Percentiles rank a stretch among this genome's conserved stretches.
Conservation (phyloP, 2,797 vertebrate species). For the Tragelaphus eurycerus region DNA sequence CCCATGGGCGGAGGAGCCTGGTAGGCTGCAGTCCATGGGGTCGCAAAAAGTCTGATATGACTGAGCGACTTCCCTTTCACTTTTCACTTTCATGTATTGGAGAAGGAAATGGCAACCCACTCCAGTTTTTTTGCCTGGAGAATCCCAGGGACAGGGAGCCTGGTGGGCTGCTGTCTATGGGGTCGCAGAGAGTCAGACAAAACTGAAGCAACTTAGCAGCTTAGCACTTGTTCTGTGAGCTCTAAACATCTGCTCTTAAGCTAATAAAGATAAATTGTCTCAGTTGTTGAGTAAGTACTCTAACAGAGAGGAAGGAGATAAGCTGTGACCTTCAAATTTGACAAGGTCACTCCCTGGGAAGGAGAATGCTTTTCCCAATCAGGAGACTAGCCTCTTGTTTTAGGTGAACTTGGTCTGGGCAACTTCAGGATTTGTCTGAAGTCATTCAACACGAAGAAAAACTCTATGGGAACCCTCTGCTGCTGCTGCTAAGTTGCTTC, state of each 20-base stretch:
- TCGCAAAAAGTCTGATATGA: no score
- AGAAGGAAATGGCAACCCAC: no score
- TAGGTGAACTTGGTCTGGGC: not conserved
- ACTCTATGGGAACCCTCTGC: not conserved
- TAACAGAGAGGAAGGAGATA: not conserved
- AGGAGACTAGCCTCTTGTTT: not conserved
- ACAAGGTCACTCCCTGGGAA: not conserved
- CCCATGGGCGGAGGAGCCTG: no score
- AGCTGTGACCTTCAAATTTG: constrained; percentile 19
- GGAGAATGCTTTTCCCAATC: not conserved
- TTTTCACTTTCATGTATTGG: no score
- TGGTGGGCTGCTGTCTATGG: no score
- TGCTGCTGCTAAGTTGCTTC: no score
- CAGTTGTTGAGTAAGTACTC: constrained; percentile 30
- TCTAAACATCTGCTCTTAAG: not conserved
- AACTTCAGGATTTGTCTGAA: not conserved
- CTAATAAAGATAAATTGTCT: constrained; percentile 37
- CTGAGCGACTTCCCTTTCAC: no score
- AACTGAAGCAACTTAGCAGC: no score
- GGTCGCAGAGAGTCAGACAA: no score
- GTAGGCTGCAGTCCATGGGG: no score
- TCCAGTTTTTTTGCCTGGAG: no score
- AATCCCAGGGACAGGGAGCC: no score
- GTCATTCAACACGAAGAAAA: not conserved
- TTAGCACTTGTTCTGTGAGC: not conserved